Base-by-base conservation (phyloP, 2,888 invertebrate genomes). In the Eupithecia abbreviata region DNA sequence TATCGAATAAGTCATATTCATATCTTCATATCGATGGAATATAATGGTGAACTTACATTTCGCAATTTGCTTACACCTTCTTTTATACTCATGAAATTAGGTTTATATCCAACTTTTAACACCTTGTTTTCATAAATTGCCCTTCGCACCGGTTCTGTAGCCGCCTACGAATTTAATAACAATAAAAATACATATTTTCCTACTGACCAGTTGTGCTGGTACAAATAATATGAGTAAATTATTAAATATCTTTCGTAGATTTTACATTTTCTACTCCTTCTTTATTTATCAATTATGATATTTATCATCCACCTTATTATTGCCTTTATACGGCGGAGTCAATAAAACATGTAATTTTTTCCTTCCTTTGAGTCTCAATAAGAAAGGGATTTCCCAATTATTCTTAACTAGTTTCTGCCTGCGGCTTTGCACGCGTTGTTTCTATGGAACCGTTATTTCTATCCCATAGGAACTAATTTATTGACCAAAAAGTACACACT, bases 61-160 rank as follows among this genome's bases (percentile, higher is more conserved):
- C 95, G 95, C 9, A 97, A 81, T 78, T 90, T 93, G 74, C 89
- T 89, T 0, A 97, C 95, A 0, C 97, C 97, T 75, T 96, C 96
- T 76, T 96, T 95, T 6, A 96, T 85, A 2, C 91, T 86, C 88
- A 96, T 92, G 85, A 96, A 96, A 79, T 95, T 96, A 0, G 95
- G 90, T 73, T 92, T 93, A 65, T 95, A 93, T 9, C 96, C 96
- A 67, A 92, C 94, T 5, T 96, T 96, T 4, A 95, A 93, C 9
- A 97, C 93, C 90, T 96, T 96, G 71, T 95, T 94, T 68, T 95
- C 90, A 83, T 96, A 96, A 43, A 97, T 94, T 10, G 96, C 95
- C 84, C 93, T 95, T 45, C 96, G 91, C 0, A 91, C 82, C 2
- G 91, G 90, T 58, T 93, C 92, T 49, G 94, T 94, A 80, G 96